These are phyloP conservation scores for Diadophis punctatus DNA, from an alignment of 2,113 vertebrate genomes.

Conservation along the genomic window DNA sequence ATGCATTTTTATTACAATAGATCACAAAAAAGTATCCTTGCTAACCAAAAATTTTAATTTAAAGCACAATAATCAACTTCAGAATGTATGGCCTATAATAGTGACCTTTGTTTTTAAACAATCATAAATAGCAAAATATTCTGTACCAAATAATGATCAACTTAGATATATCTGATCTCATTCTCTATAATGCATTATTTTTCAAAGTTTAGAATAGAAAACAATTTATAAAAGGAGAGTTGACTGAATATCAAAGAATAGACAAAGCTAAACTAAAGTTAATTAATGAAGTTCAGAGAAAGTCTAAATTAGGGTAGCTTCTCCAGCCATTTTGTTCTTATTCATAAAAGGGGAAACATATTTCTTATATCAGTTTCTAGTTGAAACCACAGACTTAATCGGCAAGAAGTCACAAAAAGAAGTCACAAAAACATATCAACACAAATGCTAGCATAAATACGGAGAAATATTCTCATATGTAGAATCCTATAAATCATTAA, in stretches of 20 bases:
- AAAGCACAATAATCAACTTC: slow-evolving; percentile 69
- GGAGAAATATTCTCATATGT: background rate
- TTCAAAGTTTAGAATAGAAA: slow-evolving; percentile 57
- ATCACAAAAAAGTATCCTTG: slow-evolving; percentile 67
- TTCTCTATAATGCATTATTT: slow-evolving; percentile 67
- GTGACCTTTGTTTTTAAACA: slow-evolving; percentile 66
- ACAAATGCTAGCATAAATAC: background rate
- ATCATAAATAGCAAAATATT: slow-evolving; percentile 73
- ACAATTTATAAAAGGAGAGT: slow-evolving; percentile 55
- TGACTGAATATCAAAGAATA: slow-evolving; percentile 41
- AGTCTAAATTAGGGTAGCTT: slow-evolving; percentile 38
- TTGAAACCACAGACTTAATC: background rate
- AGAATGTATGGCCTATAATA: slow-evolving; percentile 70
- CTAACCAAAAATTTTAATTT: slow-evolving; percentile 69
- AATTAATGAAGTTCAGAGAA: slow-evolving; percentile 46
- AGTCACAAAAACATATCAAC: background rate
- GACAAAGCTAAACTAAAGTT: slow-evolving; percentile 47
- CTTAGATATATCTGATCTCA: slow-evolving; percentile 72
- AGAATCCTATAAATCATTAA: background rate
- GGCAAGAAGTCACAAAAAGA: background rate
- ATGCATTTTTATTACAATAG: slow-evolving; percentile 60
- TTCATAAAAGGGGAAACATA: background rate
- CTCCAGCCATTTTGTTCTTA: slow-evolving; percentile 1
- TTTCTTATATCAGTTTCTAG: background rate
- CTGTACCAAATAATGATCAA: slow-evolving; percentile 71